phyloP scores from a whole-genome alignment of 2,888 invertebrate genomes.

The Gortyna flavago region DNA sequence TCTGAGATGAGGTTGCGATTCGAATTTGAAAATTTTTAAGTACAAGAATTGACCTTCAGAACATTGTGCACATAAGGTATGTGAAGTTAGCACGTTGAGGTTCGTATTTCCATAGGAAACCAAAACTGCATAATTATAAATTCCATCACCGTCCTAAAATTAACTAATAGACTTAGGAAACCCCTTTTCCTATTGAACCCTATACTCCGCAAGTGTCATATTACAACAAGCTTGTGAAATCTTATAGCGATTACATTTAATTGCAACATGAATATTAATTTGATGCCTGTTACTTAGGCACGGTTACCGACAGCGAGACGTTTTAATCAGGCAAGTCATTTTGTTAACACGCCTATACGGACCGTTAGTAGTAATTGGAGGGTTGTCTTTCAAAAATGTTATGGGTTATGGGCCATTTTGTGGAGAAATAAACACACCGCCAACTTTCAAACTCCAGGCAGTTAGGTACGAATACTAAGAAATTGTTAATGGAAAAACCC shows the following conservation, averaged over 20 bases:
- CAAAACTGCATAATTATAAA: neutral
- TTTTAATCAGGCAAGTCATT: conserved; percentile 32
- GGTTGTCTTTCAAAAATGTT: neutral
- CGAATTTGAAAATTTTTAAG: neutral
- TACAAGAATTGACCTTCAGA: neutral
- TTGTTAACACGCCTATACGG: conserved; percentile 12
- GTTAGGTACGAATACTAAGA: too few relatives aligned
- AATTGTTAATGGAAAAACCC: too few relatives aligned
- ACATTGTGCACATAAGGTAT: neutral
- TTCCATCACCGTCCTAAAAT: neutral
- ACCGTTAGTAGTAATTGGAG: conserved; percentile 18
- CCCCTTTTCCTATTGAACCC: neutral
- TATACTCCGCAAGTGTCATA: conserved; percentile 21
- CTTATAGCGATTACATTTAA: conserved; percentile 46
- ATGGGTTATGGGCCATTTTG: neutral
- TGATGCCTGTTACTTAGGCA: conserved; percentile 22
- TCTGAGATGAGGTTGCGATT: too few relatives aligned
- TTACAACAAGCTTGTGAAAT: conserved; percentile 38
- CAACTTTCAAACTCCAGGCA: too few relatives aligned
- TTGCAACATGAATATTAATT: conserved; percentile 46
- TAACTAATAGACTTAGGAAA: neutral
- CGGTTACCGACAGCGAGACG: conserved; percentile 3
- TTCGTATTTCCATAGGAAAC: neutral
- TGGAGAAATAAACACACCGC: neutral
- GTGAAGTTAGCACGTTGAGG: neutral